phyloP scores from a whole-genome alignment of 2,113 vertebrate genomes.

The Ceratotherium simum region DNA sequence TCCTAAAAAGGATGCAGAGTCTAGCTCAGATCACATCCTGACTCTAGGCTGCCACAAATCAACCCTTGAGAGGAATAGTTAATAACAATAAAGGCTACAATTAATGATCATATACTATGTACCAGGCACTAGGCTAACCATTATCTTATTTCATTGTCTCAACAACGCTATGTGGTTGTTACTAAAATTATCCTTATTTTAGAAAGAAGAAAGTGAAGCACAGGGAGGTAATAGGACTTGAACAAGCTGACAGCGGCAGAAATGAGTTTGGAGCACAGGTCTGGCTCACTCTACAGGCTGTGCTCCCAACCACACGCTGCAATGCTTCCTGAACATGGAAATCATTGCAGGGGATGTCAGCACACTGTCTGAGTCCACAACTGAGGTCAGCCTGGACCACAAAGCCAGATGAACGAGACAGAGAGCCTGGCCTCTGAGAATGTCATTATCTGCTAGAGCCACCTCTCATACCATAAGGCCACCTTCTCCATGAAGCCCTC shows the following conservation, averaged over 20 bases:
- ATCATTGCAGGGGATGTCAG: neutral
- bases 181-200: conserved; percentile 25
- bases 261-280: neutral
- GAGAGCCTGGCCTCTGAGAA: neutral
- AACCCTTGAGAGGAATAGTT: neutral
- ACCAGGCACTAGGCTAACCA: neutral
- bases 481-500: neutral
- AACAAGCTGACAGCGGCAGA: neutral
- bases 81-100: neutral
- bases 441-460: neutral
- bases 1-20: neutral
- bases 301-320: neutral
- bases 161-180: neutral
- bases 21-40: neutral
- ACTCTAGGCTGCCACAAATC: neutral
- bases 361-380: neutral
- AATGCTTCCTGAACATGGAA: neutral
- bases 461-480: neutral
- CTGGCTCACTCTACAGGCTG: neutral
- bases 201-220: conserved; percentile 10
- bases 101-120: neutral
- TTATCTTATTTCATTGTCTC: neutral
- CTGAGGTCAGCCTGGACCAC: neutral
- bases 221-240: neutral
- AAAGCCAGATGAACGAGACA: neutral